phyloP scores from a whole-genome alignment of 2,797 vertebrate species.

The Catostomus latipinnis region DNA sequence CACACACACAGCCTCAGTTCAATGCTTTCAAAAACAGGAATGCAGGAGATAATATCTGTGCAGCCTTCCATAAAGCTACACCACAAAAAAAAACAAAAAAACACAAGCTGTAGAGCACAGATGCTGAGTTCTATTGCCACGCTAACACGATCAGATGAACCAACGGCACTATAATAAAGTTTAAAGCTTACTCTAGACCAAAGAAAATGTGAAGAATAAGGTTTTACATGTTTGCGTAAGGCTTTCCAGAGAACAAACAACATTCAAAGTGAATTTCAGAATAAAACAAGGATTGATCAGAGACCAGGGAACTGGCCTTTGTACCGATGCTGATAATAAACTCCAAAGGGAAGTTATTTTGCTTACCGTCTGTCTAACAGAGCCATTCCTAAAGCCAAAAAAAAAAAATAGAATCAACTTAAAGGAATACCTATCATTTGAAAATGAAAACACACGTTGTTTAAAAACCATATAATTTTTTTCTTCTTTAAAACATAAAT shows the following conservation, averaged over 20 bases:
- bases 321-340: background rate
- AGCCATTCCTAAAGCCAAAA: constrained; percentile 8
- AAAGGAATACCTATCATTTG: too few relatives aligned
- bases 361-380: constrained; percentile 1
- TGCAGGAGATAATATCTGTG: constrained; percentile 45
- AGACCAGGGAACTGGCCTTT: background rate
- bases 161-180: background rate
- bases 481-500: too few relatives aligned
- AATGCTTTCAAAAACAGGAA: constrained; percentile 38
- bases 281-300: background rate
- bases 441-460: too few relatives aligned
- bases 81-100: background rate
- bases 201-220: background rate
- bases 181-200: constrained; percentile 7
- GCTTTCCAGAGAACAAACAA: constrained; percentile 3
- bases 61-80: constrained; percentile 22
- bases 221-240: constrained; percentile 8
- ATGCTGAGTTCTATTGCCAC: constrained; percentile 13
- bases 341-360: background rate
- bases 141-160: constrained; percentile 15
- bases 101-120: constrained; percentile 24
- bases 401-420: too few relatives aligned
- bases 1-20: constrained; percentile 1
- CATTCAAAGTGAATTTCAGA: background rate
- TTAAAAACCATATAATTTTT: too few relatives aligned